phyloP scores from a whole-genome alignment of 2,888 invertebrate genomes.

The Rotaria sp. region DNA sequence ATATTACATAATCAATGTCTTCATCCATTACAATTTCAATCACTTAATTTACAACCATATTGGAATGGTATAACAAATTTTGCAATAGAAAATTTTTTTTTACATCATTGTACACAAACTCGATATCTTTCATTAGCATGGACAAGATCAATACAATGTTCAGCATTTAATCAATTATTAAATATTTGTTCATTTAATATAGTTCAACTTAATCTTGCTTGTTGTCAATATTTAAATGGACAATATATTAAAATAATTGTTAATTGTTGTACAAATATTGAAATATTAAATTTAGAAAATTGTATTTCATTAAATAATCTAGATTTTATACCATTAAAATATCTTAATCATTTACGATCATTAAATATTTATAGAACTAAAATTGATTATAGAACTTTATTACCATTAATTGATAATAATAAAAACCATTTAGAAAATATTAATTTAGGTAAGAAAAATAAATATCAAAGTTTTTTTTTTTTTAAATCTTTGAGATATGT shows the following conservation, averaged over 20 bases:
- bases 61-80: conserved; percentile 7
- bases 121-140: conserved; percentile 25
- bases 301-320: neutral
- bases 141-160: neutral
- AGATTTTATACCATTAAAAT: conserved; percentile 20
- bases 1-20: neutral
- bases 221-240: conserved; percentile 22
- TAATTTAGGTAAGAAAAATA: neutral
- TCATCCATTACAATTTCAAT: conserved; percentile 19
- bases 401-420: conserved; percentile 15
- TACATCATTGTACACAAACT: neutral
- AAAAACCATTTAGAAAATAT: neutral
- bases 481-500: no score
- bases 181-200: neutral
- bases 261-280: neutral
- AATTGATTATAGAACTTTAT: conserved; percentile 15
- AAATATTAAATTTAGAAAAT: conserved; percentile 26
- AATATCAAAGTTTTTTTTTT: no score
- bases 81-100: neutral
- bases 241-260: neutral
- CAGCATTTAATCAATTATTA: conserved; percentile 4
- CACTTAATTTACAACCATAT: conserved; percentile 28
- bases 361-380: conserved; percentile 20
- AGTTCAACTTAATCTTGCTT: conserved; percentile 8
- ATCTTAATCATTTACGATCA: neutral